phyloP scores from a whole-genome alignment of 2,797 vertebrate genomes.

The Triplophysa yarkandensis region DNA sequence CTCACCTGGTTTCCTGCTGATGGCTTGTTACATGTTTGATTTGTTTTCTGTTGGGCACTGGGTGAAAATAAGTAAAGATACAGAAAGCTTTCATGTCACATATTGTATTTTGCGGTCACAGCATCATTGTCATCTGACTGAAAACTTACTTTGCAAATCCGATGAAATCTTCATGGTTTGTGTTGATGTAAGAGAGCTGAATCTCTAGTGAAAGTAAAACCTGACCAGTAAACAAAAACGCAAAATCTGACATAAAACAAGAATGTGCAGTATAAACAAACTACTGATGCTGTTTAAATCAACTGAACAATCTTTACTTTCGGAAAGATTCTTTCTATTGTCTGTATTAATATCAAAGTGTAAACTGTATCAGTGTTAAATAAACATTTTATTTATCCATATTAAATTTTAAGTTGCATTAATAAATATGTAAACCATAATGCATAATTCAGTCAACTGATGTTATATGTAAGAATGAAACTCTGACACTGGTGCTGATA shows the following conservation, averaged over 20 bases:
- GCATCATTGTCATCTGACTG: background rate
- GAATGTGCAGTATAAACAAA: background rate
- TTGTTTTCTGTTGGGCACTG: slow-evolving; percentile 85
- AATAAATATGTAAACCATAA: background rate
- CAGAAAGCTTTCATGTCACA: background rate
- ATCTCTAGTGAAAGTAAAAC: slow-evolving; percentile 88
- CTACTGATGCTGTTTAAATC: background rate
- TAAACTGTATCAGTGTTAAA: background rate
- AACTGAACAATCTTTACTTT: background rate
- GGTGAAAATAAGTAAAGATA: slow-evolving; percentile 1
- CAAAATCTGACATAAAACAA: background rate
- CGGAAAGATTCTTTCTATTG: too few species aligned
- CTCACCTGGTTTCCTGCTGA: slow-evolving; percentile 83
- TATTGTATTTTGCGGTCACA: background rate
- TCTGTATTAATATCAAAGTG: background rate
- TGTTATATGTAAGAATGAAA: background rate
- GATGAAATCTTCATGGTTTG: slow-evolving; percentile 94
- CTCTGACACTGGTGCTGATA: background rate
- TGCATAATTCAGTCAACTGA: background rate
- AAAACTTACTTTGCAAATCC: slow-evolving; percentile 88
- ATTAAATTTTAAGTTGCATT: background rate
- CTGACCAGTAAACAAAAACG: slow-evolving; percentile 65
- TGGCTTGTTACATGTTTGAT: slow-evolving; percentile 79
- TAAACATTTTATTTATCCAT: background rate
- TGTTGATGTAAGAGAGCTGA: slow-evolving; percentile 94